A percentile compares a stretch with the other conserved stretches of the same genome.
Conservation (phyloP, 2,113 vertebrate genomes). For the Erinaceus europaeus region DNA sequence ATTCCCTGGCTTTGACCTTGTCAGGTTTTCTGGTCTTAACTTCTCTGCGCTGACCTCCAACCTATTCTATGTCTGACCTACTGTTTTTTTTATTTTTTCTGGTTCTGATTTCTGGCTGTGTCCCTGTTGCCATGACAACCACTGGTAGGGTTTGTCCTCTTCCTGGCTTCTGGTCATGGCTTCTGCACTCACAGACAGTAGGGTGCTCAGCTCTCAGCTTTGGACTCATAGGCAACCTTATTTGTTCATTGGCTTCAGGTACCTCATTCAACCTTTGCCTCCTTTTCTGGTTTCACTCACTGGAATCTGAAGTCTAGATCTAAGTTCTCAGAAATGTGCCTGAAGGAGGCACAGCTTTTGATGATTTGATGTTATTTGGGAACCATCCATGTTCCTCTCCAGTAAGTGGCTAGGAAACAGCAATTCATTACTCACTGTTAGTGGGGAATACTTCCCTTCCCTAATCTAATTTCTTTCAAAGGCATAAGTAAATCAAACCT, state of each 20-base stretch:
- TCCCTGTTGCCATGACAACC: constrained; percentile 63
- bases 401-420: constrained; percentile 1
- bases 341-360: not conserved
- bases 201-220: constrained; percentile 21
- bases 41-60: constrained; percentile 12
- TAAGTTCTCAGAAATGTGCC: not conserved
- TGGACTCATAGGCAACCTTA: not conserved
- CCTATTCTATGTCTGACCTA: constrained; percentile 58
- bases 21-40: constrained; percentile 27
- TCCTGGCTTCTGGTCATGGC: constrained; percentile 34
- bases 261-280: not conserved
- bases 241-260: not conserved
- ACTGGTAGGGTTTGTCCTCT: constrained; percentile 48
- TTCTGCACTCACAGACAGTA: not conserved
- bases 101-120: constrained; percentile 43
- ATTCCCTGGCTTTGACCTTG: not conserved
- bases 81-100: constrained; percentile 57
- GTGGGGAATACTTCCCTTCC: not conserved
- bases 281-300: not conserved
- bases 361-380: constrained; percentile 8
- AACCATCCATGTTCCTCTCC: not conserved
- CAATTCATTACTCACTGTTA: constrained; percentile 4
- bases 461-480: constrained; percentile 31
- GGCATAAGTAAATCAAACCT: constrained; percentile 5
- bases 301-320: not conserved